Base-by-base conservation (phyloP, 92 coral and sea anemone species). In the Plumapathes pennacea region DNA sequence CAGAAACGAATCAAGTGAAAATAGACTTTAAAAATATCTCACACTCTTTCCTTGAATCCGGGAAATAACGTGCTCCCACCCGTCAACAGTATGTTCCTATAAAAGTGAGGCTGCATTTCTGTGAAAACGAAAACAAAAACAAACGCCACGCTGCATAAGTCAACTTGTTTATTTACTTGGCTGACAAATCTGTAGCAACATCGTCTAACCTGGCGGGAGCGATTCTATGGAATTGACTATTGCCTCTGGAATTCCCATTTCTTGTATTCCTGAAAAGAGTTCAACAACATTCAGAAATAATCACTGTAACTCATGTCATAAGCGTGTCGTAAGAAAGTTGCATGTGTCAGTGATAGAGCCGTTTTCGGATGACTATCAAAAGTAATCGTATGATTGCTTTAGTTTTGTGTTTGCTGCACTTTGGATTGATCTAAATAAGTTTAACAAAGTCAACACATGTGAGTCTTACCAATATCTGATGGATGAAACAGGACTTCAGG, bases 101-200 rank as follows among this genome's bases (percentile, higher is more conserved):
- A 94, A 47, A 88, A 94, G 55, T 94, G 99, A 0, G 99, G 99
- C 56, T 89, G 99, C 99, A 94, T 94, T 60, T 94, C 99, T 94
- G 57, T 7, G 15, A 51, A 18, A 11, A 40, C 25, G 24, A 20
- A 24, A 50, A 70, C 17, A 53, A 14, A 34, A 23, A 54, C 21
- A n/a, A n/a, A n/a, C n/a, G n/a, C n/a, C n/a, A n/a, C n/a, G n/a
- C n/a, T n/a, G n/a, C n/a, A n/a, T n/a, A n/a, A n/a, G n/a, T n/a
- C n/a, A n/a, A n/a, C n/a, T n/a, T n/a, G n/a, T n/a, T n/a, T n/a
- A n/a, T n/a, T n/a, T n/a, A n/a, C n/a, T n/a, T n/a, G 52, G 53
- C 6, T 33, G 0, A 36, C 41, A 36, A 36, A 36, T 8, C n/a
- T 36, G 10, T 36, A 9, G 41, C n/a, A 36, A 36, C 41, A 36